Conservation (phyloP, 2,797 vertebrate species). For the Lemur catta region DNA sequence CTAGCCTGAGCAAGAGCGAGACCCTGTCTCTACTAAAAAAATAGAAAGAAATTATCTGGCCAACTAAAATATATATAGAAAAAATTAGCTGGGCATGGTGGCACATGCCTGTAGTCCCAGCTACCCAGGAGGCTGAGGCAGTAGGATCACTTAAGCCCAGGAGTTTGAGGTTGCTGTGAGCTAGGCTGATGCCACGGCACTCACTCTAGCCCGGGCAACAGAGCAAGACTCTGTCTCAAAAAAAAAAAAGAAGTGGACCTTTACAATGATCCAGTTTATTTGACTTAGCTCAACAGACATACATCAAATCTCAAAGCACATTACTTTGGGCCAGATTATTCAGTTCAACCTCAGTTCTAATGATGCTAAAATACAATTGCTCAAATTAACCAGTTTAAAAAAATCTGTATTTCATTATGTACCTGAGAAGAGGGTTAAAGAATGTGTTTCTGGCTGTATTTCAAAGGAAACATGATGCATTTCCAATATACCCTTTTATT, state of each 20-base stretch:
- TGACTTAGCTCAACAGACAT: slow-evolving; percentile 15
- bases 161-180: too few relatives aligned
- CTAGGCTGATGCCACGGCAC: too few relatives aligned
- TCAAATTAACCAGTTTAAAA: slow-evolving; percentile 45
- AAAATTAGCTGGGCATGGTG: too few relatives aligned
- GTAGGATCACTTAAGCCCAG: too few relatives aligned
- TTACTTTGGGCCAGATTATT: background rate
- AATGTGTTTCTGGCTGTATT: background rate
- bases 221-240: too few relatives aligned
- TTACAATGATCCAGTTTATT: slow-evolving; percentile 5
- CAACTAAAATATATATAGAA: too few relatives aligned
- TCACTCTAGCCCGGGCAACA: too few relatives aligned
- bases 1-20: too few relatives aligned
- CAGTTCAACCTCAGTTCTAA: background rate
- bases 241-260: background rate
- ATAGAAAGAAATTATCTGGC: too few relatives aligned
- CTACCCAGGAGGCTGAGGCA: too few relatives aligned
- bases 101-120: too few relatives aligned
- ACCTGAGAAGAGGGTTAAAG: background rate
- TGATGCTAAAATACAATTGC: slow-evolving; percentile 2
- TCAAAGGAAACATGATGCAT: background rate
- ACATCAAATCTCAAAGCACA: background rate
- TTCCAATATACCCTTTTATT: slow-evolving; percentile 30
- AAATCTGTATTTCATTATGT: background rate
- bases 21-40: too few relatives aligned